A percentile compares a stretch with the other conserved stretches of the same genome.
Evolutionary conservation across 2,888 invertebrate species (phyloP).

Genomic region (Petrophora chlorosata): DNA sequence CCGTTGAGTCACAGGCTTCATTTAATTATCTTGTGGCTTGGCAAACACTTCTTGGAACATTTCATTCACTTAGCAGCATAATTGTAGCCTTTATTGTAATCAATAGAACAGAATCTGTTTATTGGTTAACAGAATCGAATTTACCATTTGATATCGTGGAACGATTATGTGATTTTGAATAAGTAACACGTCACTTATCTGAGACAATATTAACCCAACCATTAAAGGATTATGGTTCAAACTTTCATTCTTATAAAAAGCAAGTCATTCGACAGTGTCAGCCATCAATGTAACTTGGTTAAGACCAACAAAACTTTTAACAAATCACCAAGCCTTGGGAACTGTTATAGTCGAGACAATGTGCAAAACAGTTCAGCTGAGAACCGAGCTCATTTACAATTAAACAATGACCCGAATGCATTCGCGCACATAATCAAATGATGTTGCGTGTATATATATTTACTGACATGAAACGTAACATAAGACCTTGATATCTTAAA

Average conservation of each 20-base stretch:
- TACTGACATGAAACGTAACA: slow-evolving; percentile 11
- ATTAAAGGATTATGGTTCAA: too few relatives aligned
- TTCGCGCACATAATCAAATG: slow-evolving; percentile 40
- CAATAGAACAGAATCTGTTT: not conserved
- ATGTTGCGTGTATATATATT: slow-evolving; percentile 44
- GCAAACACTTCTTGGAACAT: slow-evolving; percentile 25
- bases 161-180: too few relatives aligned
- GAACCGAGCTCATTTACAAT: slow-evolving; percentile 26
- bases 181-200: too few relatives aligned
- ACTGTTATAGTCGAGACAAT: slow-evolving; percentile 23
- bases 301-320: not conserved
- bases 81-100: not conserved
- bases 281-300: not conserved
- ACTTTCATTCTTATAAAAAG: too few relatives aligned
- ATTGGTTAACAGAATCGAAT: not conserved
- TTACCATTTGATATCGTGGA: too few relatives aligned
- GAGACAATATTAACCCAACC: too few relatives aligned
- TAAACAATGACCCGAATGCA: slow-evolving; percentile 53
- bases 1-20: slow-evolving; percentile 27
- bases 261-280: too few relatives aligned
- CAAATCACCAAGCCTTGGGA: slow-evolving; percentile 5
- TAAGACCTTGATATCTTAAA: too few relatives aligned
- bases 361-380: slow-evolving; percentile 26
- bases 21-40: slow-evolving; percentile 29
- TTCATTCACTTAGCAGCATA: slow-evolving; percentile 1